These are phyloP conservation scores for Rosalia funebris DNA, from an alignment of 2,888 invertebrate genomes.

Conservation along the genomic window DNA sequence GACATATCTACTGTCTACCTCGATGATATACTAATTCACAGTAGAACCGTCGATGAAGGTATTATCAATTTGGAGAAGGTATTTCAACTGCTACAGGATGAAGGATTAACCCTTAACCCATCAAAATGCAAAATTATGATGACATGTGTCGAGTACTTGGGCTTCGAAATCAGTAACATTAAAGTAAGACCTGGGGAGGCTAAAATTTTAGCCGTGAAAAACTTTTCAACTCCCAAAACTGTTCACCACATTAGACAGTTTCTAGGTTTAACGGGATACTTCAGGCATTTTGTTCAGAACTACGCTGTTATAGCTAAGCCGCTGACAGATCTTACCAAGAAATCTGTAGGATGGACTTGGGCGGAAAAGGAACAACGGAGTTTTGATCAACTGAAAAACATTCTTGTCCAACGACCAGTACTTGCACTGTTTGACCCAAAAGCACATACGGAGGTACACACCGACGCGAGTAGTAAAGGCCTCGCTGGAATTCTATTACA, in stretches of 20 bases:
- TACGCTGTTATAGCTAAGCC: slow-evolving; percentile 43
- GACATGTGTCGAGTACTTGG: background rate
- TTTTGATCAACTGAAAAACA: slow-evolving; percentile 27
- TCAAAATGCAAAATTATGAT: background rate
- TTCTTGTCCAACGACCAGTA: slow-evolving; percentile 28
- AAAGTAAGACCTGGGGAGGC: slow-evolving; percentile 35
- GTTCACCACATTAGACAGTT: slow-evolving; percentile 40
- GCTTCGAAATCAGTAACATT: background rate
- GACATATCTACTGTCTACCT: background rate
- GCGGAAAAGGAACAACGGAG: slow-evolving; percentile 18
- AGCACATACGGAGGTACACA: slow-evolving; percentile 47
- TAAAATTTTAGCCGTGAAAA: slow-evolving; percentile 41
- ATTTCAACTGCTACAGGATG: background rate
- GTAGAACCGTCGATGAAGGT: background rate
- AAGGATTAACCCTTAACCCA: slow-evolving; percentile 1
- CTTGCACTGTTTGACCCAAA: slow-evolving; percentile 39
- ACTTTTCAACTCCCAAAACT: slow-evolving; percentile 42
- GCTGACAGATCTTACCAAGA: slow-evolving; percentile 35
- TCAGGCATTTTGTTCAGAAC: slow-evolving; percentile 44
- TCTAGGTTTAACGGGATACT: slow-evolving; percentile 48
- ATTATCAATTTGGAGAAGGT: background rate
- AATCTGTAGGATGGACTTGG: slow-evolving; percentile 30
- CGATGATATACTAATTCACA: background rate
- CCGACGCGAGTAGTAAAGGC: slow-evolving; percentile 46
- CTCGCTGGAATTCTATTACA: slow-evolving; percentile 48